phyloP scores from a whole-genome alignment of 30 jellyfish, hydroid and myxozoan species.

The Chrysaora quinquecirrha region DNA sequence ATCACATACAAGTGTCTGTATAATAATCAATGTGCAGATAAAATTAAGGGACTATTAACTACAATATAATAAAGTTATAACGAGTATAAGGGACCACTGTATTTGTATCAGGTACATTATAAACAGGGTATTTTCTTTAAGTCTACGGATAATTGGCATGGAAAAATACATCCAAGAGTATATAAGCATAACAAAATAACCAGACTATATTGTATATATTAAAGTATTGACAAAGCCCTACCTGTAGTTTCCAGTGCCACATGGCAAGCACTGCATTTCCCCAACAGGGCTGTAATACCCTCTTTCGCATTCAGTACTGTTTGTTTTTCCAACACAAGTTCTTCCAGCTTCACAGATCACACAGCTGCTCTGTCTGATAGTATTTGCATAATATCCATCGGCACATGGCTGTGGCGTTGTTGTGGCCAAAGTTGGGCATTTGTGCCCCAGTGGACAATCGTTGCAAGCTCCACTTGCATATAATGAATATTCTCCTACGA shows the following conservation, averaged over 20 bases:
- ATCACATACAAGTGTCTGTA: too few relatives aligned
- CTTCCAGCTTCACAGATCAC: constrained; percentile 89
- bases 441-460: constrained; percentile 90
- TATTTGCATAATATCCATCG: constrained; percentile 83
- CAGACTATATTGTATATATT: too few relatives aligned
- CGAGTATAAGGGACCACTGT: too few relatives aligned
- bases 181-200: too few relatives aligned
- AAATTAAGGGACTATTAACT: too few relatives aligned
- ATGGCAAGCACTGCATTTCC: constrained; percentile 59
- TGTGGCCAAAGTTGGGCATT: constrained; percentile 77
- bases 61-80: too few relatives aligned
- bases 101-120: too few relatives aligned
- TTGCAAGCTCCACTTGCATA: constrained; percentile 65
- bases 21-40: too few relatives aligned
- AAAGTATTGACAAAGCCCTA: too few relatives aligned
- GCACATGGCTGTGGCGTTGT: constrained; percentile 71
- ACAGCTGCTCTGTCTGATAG: constrained; percentile 78
- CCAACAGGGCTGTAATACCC: constrained; percentile 91
- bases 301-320: constrained; percentile 70
- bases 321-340: constrained; percentile 72
- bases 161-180: too few relatives aligned
- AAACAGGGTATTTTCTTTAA: too few relatives aligned
- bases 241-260: constrained; percentile 89
- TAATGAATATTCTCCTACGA: constrained; percentile 84
- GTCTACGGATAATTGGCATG: too few relatives aligned